Conservation (phyloP, 2,113 vertebrate species). For the Cyanoramphus novaezelandiae region DNA sequence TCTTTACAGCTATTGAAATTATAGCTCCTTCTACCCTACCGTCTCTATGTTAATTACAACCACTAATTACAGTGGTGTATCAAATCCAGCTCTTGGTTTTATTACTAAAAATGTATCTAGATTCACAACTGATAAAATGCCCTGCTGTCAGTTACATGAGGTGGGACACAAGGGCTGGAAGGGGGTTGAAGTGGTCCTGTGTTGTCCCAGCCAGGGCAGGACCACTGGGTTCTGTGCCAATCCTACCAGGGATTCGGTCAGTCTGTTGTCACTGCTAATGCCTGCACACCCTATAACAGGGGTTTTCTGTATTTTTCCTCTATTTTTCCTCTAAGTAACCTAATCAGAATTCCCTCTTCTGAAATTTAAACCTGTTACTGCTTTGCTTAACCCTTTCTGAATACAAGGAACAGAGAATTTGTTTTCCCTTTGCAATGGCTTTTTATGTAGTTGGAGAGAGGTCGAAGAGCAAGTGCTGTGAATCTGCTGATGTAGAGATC, state of each 20-base stretch:
- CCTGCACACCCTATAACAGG: neutral
- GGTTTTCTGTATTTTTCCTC: neutral
- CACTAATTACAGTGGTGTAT: neutral
- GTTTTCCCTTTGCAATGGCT: neutral
- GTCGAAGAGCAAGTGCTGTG: neutral
- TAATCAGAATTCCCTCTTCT: neutral
- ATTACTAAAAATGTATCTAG: neutral
- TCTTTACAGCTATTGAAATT: neutral
- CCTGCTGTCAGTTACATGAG: neutral
- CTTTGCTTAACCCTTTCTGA: neutral
- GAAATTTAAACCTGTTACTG: neutral
- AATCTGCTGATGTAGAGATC: neutral
- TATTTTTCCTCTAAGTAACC: neutral
- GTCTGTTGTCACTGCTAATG: rapidly evolving
- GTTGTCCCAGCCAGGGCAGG: neutral
- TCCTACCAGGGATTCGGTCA: neutral
- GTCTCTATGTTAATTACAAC: neutral
- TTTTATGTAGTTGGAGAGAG: neutral
- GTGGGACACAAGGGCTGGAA: neutral
- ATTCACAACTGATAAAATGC: neutral
- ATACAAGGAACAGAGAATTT: neutral
- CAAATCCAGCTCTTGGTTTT: neutral
- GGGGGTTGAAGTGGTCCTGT: neutral
- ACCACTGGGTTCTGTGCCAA: rapidly evolving
- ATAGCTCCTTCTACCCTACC: neutral